phyloP scores from a whole-genome alignment of 2,888 invertebrate genomes.

The Apamea crenata region DNA sequence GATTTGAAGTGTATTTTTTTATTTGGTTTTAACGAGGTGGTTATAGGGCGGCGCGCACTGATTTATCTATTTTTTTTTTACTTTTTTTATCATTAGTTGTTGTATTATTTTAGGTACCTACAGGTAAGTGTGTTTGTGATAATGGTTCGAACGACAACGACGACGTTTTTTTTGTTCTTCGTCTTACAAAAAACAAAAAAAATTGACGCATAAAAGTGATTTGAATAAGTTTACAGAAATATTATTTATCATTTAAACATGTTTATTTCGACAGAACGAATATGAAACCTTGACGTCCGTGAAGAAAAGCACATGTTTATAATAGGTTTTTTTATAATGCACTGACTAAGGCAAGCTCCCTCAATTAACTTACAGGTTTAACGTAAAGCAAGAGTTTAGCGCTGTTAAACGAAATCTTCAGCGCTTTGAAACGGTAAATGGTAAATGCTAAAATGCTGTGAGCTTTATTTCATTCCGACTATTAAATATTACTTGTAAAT shows the following conservation, averaged over 20 bases:
- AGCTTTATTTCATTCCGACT: not conserved
- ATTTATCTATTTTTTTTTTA: too few species aligned
- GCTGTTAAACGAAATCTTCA: constrained; percentile 1
- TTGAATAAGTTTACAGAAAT: not conserved
- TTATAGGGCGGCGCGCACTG: not conserved
- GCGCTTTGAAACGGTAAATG: not conserved
- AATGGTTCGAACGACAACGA: constrained; percentile 2
- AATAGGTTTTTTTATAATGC: not conserved
- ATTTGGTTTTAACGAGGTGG: not conserved
- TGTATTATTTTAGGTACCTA: not conserved
- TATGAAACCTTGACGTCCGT: not conserved
- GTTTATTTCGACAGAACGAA: not conserved
- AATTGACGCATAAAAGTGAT: not conserved
- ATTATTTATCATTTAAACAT: not conserved
- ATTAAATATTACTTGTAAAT: not conserved
- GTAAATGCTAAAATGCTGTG: not conserved
- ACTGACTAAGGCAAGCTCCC: not conserved
- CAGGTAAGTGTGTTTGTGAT: not conserved
- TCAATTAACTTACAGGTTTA: not conserved
- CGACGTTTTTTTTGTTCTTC: too few species aligned
- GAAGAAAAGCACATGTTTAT: not conserved
- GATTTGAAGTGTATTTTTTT: not conserved
- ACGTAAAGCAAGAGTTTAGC: too few species aligned
- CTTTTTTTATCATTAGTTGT: not conserved
- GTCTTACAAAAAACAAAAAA: too few species aligned